A percentile compares a stretch with the other conserved stretches of the same genome.
Conservation (phyloP, 2,113 vertebrate genomes). For the Pipra filicauda region DNA sequence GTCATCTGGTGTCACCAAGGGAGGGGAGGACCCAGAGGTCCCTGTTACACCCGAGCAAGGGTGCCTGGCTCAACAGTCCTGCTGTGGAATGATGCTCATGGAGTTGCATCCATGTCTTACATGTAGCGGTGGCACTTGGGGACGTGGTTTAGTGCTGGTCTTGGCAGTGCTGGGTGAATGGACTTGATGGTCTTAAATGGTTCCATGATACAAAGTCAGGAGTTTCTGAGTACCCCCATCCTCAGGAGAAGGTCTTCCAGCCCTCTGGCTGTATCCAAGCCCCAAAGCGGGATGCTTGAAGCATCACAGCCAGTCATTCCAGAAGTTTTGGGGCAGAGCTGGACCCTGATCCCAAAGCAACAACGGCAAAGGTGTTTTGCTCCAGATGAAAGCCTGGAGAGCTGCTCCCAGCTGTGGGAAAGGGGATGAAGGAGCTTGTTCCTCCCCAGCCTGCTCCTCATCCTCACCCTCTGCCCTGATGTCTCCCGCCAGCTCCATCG, state of each 20-base stretch:
- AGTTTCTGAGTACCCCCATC: not conserved
- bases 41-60: not conserved
- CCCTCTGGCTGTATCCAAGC: not conserved
- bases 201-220: not conserved
- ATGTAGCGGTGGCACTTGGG: not conserved
- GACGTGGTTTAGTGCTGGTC: not conserved
- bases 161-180: not conserved
- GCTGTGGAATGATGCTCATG: not conserved
- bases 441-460: not conserved
- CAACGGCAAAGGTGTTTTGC: not conserved
- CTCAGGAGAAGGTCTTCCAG: not conserved
- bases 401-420: not conserved
- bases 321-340: not conserved
- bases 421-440: not conserved
- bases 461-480: not conserved
- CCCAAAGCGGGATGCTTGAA: not conserved
- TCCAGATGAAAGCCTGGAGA: not conserved
- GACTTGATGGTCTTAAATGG: not conserved
- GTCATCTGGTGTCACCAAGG: not conserved
- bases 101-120: not conserved
- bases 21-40: not conserved
- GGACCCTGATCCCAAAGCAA: not conserved
- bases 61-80: accelerated
- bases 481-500: not conserved
- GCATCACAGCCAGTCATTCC: accelerated